Conservation (phyloP, 2,888 invertebrate genomes). For the Hermodice carunculata region DNA sequence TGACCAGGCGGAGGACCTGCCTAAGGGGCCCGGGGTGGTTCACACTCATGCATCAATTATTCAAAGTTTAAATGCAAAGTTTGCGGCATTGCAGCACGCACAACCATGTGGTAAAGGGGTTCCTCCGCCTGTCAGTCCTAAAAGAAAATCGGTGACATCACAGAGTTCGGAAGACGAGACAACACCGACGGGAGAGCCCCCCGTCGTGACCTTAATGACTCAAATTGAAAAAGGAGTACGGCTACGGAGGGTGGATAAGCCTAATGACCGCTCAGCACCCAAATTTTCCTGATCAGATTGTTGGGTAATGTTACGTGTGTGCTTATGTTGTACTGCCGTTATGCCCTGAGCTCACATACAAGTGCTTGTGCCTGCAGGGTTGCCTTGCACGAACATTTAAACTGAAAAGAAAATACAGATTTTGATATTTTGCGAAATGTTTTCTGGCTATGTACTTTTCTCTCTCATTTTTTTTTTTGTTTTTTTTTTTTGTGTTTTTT, state of each 20-base stretch:
- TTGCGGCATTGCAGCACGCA: not conserved
- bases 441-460: too few relatives aligned
- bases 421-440: too few relatives aligned
- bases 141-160: not conserved
- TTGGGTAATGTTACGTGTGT: too few relatives aligned
- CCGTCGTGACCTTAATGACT: not conserved
- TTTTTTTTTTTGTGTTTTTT: too few relatives aligned
- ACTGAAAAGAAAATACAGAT: too few relatives aligned
- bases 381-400: too few relatives aligned
- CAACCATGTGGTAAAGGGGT: not conserved
- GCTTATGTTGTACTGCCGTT: too few relatives aligned
- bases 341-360: too few relatives aligned
- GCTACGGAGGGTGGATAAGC: not conserved
- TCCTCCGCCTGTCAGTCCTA: not conserved
- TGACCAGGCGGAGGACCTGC: not conserved
- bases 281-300: too few relatives aligned
- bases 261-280: conserved; percentile 21
- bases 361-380: too few relatives aligned
- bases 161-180: conserved; percentile 10
- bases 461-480: too few relatives aligned
- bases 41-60: conserved; percentile 10
- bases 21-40: not conserved
- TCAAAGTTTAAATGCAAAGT: conserved; percentile 10
- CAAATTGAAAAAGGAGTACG: conserved; percentile 19
- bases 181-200: conserved; percentile 10